These are phyloP conservation scores for Chelonus formosanus DNA, from an alignment of 2,888 invertebrate genomes.

Conservation along the genomic window DNA sequence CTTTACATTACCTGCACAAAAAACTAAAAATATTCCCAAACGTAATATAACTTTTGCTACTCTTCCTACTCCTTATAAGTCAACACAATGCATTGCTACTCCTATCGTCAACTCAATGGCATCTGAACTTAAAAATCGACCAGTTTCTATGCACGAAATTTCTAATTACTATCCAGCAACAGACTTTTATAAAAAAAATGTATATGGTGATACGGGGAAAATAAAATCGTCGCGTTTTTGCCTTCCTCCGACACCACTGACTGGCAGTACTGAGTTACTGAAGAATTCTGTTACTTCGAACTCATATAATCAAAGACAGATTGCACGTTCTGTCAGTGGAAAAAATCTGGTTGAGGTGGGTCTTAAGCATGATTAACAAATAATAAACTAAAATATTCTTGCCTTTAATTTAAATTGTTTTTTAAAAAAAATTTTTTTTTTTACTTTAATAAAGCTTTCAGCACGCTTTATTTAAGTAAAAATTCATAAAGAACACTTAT, in stretches of 20 bases:
- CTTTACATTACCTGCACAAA: constrained; percentile 51
- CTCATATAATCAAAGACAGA: constrained; percentile 59
- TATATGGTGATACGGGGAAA: constrained; percentile 33
- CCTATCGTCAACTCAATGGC: constrained; percentile 37
- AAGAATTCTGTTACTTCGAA: constrained; percentile 48
- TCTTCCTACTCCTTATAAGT: constrained; percentile 47
- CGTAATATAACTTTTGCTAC: constrained; percentile 56
- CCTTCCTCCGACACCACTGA: constrained; percentile 61
- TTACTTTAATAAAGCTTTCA: no score
- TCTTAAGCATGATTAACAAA: constrained; percentile 50
- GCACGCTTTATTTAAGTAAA: no score
- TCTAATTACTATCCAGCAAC: constrained; percentile 38
- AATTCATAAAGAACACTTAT: no score
- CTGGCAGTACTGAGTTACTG: constrained; percentile 50
- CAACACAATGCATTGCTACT: constrained; percentile 35
- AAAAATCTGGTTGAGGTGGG: constrained; percentile 60
- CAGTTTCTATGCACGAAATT: constrained; percentile 44
- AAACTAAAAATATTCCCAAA: constrained; percentile 47
- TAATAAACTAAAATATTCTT: constrained; percentile 25
- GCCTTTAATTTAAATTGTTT: no score
- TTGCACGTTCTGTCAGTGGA: constrained; percentile 63
- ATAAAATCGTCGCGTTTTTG: constrained; percentile 49
- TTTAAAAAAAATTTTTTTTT: neutral
- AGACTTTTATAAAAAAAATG: constrained; percentile 39
- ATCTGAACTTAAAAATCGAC: constrained; percentile 39